These are phyloP conservation scores for Percopsis omiscomaycus DNA, from an alignment of 2,797 vertebrate species.

Conservation along the genomic window DNA sequence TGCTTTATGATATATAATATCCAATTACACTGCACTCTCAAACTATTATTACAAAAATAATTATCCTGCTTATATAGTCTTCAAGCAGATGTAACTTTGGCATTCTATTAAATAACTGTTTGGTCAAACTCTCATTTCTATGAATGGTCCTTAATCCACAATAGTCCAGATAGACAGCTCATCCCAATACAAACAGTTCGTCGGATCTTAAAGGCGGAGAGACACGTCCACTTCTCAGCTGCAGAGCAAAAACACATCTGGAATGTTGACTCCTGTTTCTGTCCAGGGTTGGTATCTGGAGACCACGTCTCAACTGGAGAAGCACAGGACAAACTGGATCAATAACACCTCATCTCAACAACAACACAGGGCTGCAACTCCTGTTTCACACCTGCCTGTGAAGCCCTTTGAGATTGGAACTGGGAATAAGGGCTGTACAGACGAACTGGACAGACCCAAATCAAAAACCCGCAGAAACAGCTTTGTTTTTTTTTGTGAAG, in stretches of 20 bases:
- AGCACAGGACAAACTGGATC: too few species aligned
- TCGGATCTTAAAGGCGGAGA: not conserved
- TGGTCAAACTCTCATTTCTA: not conserved
- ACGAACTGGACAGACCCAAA: too few species aligned
- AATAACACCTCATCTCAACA: too few species aligned
- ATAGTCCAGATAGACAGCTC: not conserved
- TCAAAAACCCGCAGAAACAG: too few species aligned
- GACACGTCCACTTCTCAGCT: not conserved
- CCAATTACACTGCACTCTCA: not conserved
- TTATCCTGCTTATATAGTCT: not conserved
- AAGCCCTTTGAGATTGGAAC: too few species aligned
- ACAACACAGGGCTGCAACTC: too few species aligned
- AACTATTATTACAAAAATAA: not conserved
- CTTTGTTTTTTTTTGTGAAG: too few species aligned
- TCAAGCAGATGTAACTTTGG: slow-evolving; percentile 20
- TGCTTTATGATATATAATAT: not conserved
- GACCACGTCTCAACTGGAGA: too few species aligned
- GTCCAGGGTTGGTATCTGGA: too few species aligned
- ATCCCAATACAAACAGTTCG: not conserved
- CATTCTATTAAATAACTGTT: slow-evolving; percentile 14
- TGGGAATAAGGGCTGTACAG: too few species aligned
- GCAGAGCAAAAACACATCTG: not conserved
- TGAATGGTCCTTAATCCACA: slow-evolving; percentile 2
- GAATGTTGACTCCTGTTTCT: too few species aligned
- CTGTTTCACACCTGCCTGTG: too few species aligned